These are phyloP conservation scores for Bambusicola thoracicus DNA, from an alignment of 2,113 vertebrate species.

Conservation along the genomic window DNA sequence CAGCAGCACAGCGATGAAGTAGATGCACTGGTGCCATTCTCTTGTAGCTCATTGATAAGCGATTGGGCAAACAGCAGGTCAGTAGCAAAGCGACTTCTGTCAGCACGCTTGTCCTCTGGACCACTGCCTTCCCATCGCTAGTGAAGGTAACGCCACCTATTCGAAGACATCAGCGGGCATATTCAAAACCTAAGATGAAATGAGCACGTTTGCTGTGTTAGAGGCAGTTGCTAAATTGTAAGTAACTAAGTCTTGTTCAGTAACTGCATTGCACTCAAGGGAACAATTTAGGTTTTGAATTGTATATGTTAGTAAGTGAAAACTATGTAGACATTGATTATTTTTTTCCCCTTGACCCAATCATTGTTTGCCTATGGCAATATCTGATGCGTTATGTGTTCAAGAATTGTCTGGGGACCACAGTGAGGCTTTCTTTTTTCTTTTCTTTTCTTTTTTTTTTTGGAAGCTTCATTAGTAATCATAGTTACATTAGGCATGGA, in stretches of 20 bases:
- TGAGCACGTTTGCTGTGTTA: constrained; percentile 21
- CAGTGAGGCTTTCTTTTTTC: not conserved
- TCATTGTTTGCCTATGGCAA: constrained; percentile 68
- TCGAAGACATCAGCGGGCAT: constrained; percentile 21
- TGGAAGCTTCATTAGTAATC: constrained; percentile 65
- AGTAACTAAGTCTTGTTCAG: constrained; percentile 66
- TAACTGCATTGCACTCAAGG: constrained; percentile 68
- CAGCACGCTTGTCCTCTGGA: not conserved
- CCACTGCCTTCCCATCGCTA: not conserved
- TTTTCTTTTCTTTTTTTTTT: not conserved
- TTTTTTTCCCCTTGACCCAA: constrained; percentile 72
- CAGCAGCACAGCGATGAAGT: not conserved
- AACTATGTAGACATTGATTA: constrained; percentile 75
- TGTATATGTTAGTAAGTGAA: constrained; percentile 73
- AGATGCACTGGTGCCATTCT: not conserved
- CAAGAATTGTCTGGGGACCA: constrained; percentile 58
- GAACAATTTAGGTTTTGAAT: constrained; percentile 73
- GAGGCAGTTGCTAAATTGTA: constrained; percentile 69
- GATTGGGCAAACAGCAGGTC: not conserved
- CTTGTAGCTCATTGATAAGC: not conserved
- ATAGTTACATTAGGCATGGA: constrained; percentile 44
- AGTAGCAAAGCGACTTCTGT: not conserved
- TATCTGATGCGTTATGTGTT: constrained; percentile 60
- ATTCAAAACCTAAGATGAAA: constrained; percentile 61
- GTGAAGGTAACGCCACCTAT: constrained; percentile 49